phyloP scores from a whole-genome alignment of 2,888 invertebrate genomes.

The Coelopa pilipes region DNA sequence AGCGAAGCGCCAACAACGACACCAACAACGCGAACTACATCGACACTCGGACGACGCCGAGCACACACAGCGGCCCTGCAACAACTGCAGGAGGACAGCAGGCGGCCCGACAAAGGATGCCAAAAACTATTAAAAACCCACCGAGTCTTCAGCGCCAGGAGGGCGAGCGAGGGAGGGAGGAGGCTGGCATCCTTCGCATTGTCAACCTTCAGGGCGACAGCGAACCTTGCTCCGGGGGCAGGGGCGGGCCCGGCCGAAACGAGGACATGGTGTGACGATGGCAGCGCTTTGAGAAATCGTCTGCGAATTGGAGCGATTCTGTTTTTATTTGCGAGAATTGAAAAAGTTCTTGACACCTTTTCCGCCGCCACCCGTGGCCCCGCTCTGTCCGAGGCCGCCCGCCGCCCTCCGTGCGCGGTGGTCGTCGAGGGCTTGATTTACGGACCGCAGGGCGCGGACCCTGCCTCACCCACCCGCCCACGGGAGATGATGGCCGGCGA shows the following conservation, averaged over 20 bases:
- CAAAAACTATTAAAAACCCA: constrained; percentile 12
- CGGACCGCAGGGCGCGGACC: too few species aligned
- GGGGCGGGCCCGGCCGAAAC: background rate
- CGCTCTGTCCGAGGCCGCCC: too few species aligned
- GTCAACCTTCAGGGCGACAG: constrained; percentile 32
- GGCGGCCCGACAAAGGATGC: background rate
- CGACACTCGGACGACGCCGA: too few species aligned
- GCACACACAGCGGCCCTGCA: background rate
- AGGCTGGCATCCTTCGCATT: constrained; percentile 2
- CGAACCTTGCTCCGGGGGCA: background rate
- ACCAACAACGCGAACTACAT: too few species aligned
- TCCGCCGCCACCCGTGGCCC: background rate
- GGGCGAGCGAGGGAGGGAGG: background rate
- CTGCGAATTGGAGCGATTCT: background rate
- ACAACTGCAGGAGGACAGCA: constrained; percentile 13
- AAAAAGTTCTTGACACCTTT: constrained; percentile 18
- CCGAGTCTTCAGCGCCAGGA: background rate
- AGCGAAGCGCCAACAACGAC: too few species aligned
- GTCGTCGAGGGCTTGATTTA: too few species aligned
- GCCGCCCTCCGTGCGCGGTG: too few species aligned
- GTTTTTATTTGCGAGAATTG: constrained; percentile 24
- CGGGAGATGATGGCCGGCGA: too few species aligned
- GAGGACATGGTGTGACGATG: constrained; percentile 29
- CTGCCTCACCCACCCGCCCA: too few species aligned
- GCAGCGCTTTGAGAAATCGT: constrained; percentile 5